Base-by-base conservation (phyloP, 2,888 invertebrate genomes). In the Galerucella nymphaeae region DNA sequence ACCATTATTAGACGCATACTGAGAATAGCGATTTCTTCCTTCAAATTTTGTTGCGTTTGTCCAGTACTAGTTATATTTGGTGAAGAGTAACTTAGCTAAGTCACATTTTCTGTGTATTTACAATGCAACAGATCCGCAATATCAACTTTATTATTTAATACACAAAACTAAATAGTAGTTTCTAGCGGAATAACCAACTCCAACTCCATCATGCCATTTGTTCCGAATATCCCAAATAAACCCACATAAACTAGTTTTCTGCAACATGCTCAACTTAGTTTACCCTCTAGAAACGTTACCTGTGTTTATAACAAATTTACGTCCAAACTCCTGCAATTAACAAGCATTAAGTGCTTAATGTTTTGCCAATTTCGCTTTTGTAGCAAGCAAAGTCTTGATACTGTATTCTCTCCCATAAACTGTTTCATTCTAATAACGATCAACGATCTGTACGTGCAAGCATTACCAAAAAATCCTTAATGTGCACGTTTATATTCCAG, bases 321-420 rank as follows among this genome's bases (percentile, higher is more conserved):
- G 82, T 80, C 78, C 79, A 76, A 83, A 83, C 82, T 84, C 82
- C 76, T 77, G 83, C 83, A 81, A 82, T 84, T 83, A 83, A 82
- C 83, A 82, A 81, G 83, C 83, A 83, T 84, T 84, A 83, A 83
- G 80, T 79, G 79, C 82, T 82, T 82, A 83, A 83, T 83, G 81
- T 82, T 83, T 79, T 81, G 83, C 82, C 83, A 50, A 64, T 63
- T 64, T 20, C 63, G 62, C 61, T 59, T 55, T 67, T 59, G 58
- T 64, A 70, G 66, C 61, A 67, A 66, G 63, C 63, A 66, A 73
- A 70, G 75, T 76, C 71, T 69, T 74, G 73, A 76, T 73, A 61
- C 23, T 72, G 72, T 66, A 72, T 73, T 73, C 72, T 57, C 72
- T 74, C 74, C 69, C 77, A 69, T 76, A 69, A 75, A 77, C 68